These are phyloP conservation scores for Nilaparvata lugens DNA, from an alignment of 1,140 invertebrate species.

Conservation along the genomic window DNA sequence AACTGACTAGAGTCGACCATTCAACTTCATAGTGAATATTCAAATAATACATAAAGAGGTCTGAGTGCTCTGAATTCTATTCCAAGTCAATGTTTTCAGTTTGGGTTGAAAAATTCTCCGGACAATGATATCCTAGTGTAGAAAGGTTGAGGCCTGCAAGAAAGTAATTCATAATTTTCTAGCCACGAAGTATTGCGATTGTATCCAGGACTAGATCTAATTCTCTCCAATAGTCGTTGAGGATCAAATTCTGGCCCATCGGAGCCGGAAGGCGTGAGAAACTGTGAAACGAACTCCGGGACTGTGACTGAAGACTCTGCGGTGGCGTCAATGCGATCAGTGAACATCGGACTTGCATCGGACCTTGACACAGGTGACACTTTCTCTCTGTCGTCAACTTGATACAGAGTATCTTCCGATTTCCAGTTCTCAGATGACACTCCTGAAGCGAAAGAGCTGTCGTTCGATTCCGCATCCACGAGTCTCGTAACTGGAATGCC, in stretches of 20 bases:
- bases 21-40: too few species aligned
- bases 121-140: conserved; percentile 59
- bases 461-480: not conserved
- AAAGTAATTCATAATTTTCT: conserved; percentile 46
- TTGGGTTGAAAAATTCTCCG: conserved; percentile 47
- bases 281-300: conserved; percentile 15
- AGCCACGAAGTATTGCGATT: conserved; percentile 39
- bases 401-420: conserved; percentile 13
- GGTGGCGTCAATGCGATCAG: conserved; percentile 28
- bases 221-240: conserved; percentile 47
- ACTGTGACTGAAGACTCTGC: conserved; percentile 18
- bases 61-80: too few species aligned
- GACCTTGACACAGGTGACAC: conserved; percentile 31
- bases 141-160: conserved; percentile 58
- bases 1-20: too few species aligned
- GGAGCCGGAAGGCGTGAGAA: conserved; percentile 21
- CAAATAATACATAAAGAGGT: too few species aligned
- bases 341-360: conserved; percentile 31
- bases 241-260: conserved; percentile 39
- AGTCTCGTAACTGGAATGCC: not conserved
- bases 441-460: not conserved
- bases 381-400: conserved; percentile 20
- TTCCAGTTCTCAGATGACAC: conserved; percentile 6
- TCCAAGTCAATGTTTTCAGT: not conserved
- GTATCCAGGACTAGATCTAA: conserved; percentile 46